Evolutionary conservation across 2,888 invertebrate species (phyloP), one percentile per base, ranked within the genome.

Genomic region (Chrysina gloriosa): DNA sequence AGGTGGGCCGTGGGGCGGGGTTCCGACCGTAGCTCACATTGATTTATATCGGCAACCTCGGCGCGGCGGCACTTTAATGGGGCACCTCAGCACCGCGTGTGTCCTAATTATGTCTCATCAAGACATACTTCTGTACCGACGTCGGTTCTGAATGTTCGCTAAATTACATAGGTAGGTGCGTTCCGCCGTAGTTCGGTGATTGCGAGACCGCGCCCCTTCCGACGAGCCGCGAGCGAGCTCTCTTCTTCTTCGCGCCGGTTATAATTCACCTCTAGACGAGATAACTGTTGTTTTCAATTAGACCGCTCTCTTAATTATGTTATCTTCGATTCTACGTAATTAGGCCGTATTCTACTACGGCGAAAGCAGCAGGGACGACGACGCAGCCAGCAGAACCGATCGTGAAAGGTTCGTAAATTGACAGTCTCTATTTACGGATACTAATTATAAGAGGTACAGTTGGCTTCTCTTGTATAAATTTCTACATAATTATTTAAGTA

Each of bases 231-330:
- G 25, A 42, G 19, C 39, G 63, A 70, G 67, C 70, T 69, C 70
- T 63, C 70, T 68, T 72, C 70, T 71, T 72, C 71, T 69, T 69
- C 71, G 72, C 72, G 16, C 72, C 69, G 68, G 70, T 76, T 76
- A 76, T 80, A 79, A 80, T 80, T 81, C 77, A 80, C 79, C 78
- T 79, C 77, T 19, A 31, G 76, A 78, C 78, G 79, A 79, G 79
- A 77, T 80, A 80, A 81, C 79, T 78, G 76, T 77, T 77, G 77
- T 76, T 78, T 78, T 78, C 79, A 79, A 78, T 79, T 78, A 68
- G 78, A 42, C 76, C 73, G 77, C 61, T 76, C 74, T 76, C 72
- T 77, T 80, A 79, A 79, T 79, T 77, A 77, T 74, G 76, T 78
- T 77, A 77, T 78, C 77, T 68, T 54, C 63, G 63, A 68, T 63